Evolutionary conservation across 2,888 invertebrate species (phyloP).

Genomic region (Epinotia brunnichana): DNA sequence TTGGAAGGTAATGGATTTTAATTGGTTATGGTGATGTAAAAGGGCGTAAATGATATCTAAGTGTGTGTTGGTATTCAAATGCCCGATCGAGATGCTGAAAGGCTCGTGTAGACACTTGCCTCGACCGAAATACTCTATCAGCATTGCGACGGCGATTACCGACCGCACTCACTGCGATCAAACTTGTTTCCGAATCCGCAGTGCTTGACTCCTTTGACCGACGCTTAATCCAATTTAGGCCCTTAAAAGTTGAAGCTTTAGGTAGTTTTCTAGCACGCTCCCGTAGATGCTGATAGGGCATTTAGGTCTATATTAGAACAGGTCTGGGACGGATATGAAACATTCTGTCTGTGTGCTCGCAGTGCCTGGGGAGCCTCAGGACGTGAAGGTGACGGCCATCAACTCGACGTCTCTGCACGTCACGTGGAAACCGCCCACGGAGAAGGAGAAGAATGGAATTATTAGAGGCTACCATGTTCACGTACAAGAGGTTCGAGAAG

Average conservation of each 20-base stretch:
- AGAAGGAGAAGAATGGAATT: conserved; percentile 96
- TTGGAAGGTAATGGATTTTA: conserved; percentile 83
- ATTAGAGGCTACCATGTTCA: conserved; percentile 99
- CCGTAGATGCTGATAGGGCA: conserved; percentile 84
- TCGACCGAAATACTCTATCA: conserved; percentile 80
- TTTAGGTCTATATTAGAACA: conserved; percentile 68
- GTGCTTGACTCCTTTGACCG: conserved; percentile 63
- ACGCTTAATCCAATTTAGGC: conserved; percentile 69
- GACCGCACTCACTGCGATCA: conserved; percentile 67
- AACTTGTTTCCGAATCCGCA: conserved; percentile 52
- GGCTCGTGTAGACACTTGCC: conserved; percentile 70
- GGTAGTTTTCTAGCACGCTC: conserved; percentile 77
- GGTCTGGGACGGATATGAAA: conserved; percentile 62
- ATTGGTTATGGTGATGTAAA: conserved; percentile 82
- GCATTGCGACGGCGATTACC: conserved; percentile 77
- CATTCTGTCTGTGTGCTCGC: conserved; percentile 70
- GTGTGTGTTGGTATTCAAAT: conserved; percentile 90
- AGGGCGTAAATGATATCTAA: conserved; percentile 78
- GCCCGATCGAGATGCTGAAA: conserved; percentile 84
- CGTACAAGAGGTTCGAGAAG: conserved; percentile 94
- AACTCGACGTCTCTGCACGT: conserved; percentile 98
- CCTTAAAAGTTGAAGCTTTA: conserved; percentile 69
- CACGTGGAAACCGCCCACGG: conserved; percentile 96
- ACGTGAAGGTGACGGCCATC: conserved; percentile 93
- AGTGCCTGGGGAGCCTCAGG: conserved; percentile 99